A percentile compares a stretch with the other conserved stretches of the same genome.
phyloP scores from a whole-genome alignment of 92 coral and sea anemone genomes.

The Porites lobata region DNA sequence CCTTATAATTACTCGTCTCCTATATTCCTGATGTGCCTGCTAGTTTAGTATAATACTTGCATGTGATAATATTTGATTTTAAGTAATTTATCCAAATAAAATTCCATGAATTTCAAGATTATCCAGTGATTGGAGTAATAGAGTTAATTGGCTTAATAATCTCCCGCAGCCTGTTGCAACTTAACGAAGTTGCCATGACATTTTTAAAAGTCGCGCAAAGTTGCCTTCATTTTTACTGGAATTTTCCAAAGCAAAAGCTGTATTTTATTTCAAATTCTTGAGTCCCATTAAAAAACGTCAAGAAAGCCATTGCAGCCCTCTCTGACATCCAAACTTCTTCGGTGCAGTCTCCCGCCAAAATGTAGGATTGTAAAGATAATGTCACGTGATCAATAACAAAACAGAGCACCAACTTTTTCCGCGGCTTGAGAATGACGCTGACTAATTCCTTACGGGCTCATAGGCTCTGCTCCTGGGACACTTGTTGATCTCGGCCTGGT shows the following conservation, averaged over 20 bases:
- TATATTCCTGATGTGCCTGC: too few species aligned
- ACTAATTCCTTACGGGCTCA: slow-evolving; percentile 31
- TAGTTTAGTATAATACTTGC: too few species aligned
- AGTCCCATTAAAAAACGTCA: not conserved
- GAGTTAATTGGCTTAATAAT: too few species aligned
- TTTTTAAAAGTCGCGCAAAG: too few species aligned
- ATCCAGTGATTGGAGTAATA: too few species aligned
- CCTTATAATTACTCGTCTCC: not conserved
- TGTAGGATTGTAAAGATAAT: not conserved
- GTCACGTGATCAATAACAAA: not conserved
- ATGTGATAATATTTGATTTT: too few species aligned
- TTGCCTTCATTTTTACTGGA: too few species aligned
- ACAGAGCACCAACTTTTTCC: not conserved
- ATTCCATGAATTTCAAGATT: too few species aligned
- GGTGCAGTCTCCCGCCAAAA: not conserved
- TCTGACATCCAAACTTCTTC: not conserved
- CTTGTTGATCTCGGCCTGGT: slow-evolving; percentile 74
- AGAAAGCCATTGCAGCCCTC: not conserved
- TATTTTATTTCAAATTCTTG: not conserved
- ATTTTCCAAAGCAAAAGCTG: too few species aligned
- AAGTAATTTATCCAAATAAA: too few species aligned
- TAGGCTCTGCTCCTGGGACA: slow-evolving; percentile 49
- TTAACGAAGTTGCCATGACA: too few species aligned
- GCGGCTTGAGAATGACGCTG: not conserved
- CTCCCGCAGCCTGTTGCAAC: too few species aligned